These are phyloP conservation scores for Drosophila elegans DNA, from an alignment of 1,140 invertebrate genomes.

Conservation along the genomic window DNA sequence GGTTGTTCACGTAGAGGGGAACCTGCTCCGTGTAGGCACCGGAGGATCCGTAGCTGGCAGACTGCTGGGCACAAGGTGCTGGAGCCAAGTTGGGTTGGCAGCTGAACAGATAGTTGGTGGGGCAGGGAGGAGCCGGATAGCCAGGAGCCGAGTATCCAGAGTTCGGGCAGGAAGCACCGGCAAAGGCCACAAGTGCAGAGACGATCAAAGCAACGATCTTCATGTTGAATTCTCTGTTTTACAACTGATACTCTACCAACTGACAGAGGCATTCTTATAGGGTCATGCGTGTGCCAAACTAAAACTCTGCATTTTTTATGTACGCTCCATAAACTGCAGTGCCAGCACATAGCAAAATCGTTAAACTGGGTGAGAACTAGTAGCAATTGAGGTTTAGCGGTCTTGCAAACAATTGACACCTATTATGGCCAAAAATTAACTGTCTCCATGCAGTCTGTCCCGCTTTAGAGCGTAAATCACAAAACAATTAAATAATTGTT, in stretches of 20 bases:
- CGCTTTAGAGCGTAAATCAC: constrained; percentile 1
- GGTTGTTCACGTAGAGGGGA: constrained; percentile 42
- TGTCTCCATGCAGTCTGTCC: constrained; percentile 26
- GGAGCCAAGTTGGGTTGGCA: constrained; percentile 70
- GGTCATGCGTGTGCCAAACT: neutral
- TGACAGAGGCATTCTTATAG: constrained; percentile 20
- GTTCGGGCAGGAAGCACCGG: constrained; percentile 26
- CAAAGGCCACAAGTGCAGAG: constrained; percentile 27
- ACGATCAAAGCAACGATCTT: constrained; percentile 34
- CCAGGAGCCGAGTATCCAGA: constrained; percentile 13
- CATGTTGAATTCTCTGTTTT: constrained; percentile 31
- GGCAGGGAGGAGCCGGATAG: constrained; percentile 62
- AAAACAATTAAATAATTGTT: constrained; percentile 16
- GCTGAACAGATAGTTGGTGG: constrained; percentile 76
- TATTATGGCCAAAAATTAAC: too few relatives aligned
- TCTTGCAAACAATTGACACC: neutral
- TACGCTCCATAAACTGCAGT: constrained; percentile 15
- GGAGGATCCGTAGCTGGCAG: constrained; percentile 50
- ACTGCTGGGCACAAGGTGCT: constrained; percentile 55
- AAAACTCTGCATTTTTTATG: constrained; percentile 27
- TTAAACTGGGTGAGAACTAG: constrained; percentile 5
- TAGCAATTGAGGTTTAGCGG: neutral
- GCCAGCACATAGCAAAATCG: constrained; percentile 2
- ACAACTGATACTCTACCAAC: constrained; percentile 7
- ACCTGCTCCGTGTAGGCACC: constrained; percentile 68